A percentile compares a stretch with the other conserved stretches of the same genome.
These are phyloP conservation scores for Kryphioiulus occultus DNA, from an alignment of 2,888 invertebrate species.

Conservation along the genomic window DNA sequence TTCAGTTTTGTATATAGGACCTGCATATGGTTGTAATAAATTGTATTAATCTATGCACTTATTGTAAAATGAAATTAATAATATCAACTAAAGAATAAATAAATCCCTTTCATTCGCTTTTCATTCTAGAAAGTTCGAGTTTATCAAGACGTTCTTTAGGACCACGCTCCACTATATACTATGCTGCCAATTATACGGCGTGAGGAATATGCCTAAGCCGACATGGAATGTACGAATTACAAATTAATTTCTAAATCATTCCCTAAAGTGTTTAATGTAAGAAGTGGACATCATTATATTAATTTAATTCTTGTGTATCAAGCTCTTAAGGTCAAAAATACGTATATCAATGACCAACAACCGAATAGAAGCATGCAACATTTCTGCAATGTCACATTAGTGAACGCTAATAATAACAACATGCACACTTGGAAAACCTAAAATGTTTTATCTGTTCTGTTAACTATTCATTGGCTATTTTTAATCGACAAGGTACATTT, in stretches of 20 bases:
- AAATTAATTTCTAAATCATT: neutral
- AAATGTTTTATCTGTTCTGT: neutral
- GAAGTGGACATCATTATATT: neutral
- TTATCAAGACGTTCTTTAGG: neutral
- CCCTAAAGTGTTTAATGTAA: neutral
- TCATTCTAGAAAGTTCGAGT: neutral
- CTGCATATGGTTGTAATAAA: neutral
- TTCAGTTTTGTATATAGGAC: neutral
- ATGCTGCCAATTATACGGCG: no score
- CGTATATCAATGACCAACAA: neutral
- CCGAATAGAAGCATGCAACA: neutral
- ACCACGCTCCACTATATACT: neutral
- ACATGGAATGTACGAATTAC: neutral
- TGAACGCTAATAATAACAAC: neutral
- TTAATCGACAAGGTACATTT: neutral
- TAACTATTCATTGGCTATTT: neutral
- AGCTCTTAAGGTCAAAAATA: neutral
- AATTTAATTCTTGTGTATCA: neutral
- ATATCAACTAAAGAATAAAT: neutral
- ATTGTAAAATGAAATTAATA: neutral
- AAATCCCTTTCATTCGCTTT: neutral
- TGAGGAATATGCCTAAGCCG: neutral
- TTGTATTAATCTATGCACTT: neutral
- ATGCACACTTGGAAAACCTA: neutral
- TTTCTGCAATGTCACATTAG: neutral